These are phyloP conservation scores for Mugil cephalus DNA, from an alignment of 2,113 vertebrate genomes.

Conservation along the genomic window DNA sequence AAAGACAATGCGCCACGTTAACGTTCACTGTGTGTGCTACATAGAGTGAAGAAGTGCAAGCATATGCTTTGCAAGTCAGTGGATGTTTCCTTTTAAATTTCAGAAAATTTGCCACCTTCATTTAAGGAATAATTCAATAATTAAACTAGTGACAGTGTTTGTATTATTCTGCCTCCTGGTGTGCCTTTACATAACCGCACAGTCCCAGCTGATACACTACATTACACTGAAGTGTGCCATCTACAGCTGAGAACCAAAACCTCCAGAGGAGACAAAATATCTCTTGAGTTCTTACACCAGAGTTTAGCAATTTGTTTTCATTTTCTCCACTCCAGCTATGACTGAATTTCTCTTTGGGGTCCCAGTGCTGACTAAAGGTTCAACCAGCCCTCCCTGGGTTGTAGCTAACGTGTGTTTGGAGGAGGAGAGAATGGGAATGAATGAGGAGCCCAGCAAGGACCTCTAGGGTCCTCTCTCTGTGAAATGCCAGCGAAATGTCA, in stretches of 20 bases:
- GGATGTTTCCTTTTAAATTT: no score
- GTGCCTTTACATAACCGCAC: background rate
- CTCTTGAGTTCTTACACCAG: conserved; percentile 12
- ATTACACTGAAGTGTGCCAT: background rate
- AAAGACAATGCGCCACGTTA: background rate
- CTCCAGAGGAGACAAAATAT: conserved; percentile 12
- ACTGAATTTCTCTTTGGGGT: conserved; percentile 35
- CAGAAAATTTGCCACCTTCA: no score
- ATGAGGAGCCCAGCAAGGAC: conserved; percentile 59
- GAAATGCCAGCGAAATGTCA: conserved; percentile 82
- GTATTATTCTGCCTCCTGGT: background rate
- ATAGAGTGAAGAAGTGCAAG: no score
- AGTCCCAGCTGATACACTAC: background rate
- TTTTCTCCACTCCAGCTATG: conserved; percentile 35
- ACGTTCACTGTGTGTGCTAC: no score
- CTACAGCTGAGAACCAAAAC: background rate
- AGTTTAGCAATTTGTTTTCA: conserved; percentile 42
- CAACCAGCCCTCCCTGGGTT: conserved; percentile 30
- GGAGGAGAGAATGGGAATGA: conserved; percentile 47
- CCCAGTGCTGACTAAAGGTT: conserved; percentile 43
- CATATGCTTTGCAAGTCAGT: no score
- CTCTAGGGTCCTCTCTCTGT: conserved; percentile 53
- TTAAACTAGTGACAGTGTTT: background rate
- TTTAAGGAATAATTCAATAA: no score
- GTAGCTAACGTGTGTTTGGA: conserved; percentile 48